A percentile compares a stretch with the other conserved stretches of the same genome.
These are phyloP conservation scores for Mesocentrotus franciscanus DNA, from an alignment of 53 echinoderm and acorn worm species.

Conservation along the genomic window DNA sequence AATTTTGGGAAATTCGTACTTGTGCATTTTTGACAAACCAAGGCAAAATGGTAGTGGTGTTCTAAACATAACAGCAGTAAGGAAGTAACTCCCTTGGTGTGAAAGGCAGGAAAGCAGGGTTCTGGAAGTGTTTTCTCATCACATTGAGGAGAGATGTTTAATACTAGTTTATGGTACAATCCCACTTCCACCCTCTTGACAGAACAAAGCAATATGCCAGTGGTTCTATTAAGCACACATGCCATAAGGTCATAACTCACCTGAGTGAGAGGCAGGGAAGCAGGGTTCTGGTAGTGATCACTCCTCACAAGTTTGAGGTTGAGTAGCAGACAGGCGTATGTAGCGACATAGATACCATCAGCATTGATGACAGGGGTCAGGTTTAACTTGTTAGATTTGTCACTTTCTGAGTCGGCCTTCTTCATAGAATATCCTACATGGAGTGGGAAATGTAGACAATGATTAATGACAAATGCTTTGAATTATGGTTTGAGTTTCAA, in stretches of 20 bases:
- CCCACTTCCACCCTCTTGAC: too few relatives aligned
- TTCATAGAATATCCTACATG: slow-evolving; percentile 72
- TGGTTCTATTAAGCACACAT: background rate
- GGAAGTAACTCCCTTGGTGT: slow-evolving; percentile 76
- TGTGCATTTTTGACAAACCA: background rate
- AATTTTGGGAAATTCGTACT: too few relatives aligned
- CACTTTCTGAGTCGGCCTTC: slow-evolving; percentile 60
- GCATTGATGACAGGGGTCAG: slow-evolving; percentile 96
- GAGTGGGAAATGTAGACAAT: background rate
- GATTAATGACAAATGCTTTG: too few relatives aligned
- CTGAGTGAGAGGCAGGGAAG: slow-evolving; percentile 90
- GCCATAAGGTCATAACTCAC: slow-evolving; percentile 59
- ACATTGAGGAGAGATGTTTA: slow-evolving; percentile 83
- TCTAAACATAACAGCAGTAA: background rate
- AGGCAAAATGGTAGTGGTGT: background rate
- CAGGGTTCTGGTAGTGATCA: slow-evolving; percentile 90
- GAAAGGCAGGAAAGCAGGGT: slow-evolving; percentile 79
- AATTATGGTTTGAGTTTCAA: too few relatives aligned
- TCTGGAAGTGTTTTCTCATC: slow-evolving; percentile 82
- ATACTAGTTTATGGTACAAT: too few relatives aligned
- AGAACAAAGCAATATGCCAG: too few relatives aligned
- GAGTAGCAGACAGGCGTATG: slow-evolving; percentile 88
- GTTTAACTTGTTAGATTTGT: slow-evolving; percentile 70
- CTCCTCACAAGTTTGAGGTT: slow-evolving; percentile 93
- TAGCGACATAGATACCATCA: slow-evolving; percentile 96